Conservation (phyloP, 2,888 invertebrate genomes). For the Dermolepida albohirtum region DNA sequence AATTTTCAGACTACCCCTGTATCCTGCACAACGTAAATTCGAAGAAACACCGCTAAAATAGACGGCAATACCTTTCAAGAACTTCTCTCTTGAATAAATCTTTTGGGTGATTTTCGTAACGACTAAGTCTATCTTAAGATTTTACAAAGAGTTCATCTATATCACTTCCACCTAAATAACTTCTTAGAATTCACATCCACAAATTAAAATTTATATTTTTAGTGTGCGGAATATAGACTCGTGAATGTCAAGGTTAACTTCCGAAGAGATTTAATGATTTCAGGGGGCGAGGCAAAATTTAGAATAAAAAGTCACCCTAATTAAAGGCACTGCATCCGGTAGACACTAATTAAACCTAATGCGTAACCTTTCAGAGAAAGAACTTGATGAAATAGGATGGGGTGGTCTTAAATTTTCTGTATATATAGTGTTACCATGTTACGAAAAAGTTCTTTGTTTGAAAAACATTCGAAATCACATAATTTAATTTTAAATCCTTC, state of each 20-base stretch:
- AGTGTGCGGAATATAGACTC: constrained; percentile 9
- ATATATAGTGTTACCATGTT: too few species aligned
- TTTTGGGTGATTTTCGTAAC: too few species aligned
- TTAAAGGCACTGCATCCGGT: constrained; percentile 40
- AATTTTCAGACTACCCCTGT: too few species aligned
- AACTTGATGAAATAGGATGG: neutral
- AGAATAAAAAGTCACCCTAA: constrained; percentile 38
- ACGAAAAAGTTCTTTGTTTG: neutral
- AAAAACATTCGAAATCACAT: constrained; percentile 20
- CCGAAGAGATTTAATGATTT: constrained; percentile 20
- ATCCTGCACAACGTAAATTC: too few species aligned
- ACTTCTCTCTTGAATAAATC: too few species aligned
- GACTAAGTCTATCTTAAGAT: too few species aligned
- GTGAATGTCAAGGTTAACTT: constrained; percentile 5
- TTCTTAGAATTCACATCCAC: neutral
- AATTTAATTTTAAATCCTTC: neutral
- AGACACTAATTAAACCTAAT: constrained; percentile 36
- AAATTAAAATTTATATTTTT: constrained; percentile 8
- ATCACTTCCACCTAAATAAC: neutral
- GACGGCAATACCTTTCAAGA: too few species aligned
- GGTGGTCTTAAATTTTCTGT: constrained; percentile 10
- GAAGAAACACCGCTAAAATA: neutral
- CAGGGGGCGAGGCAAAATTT: constrained; percentile 25
- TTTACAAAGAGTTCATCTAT: too few species aligned
- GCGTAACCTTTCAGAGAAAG: constrained; percentile 11